phyloP scores from a whole-genome alignment of 2,797 vertebrate genomes.

The Eulemur coronatus region DNA sequence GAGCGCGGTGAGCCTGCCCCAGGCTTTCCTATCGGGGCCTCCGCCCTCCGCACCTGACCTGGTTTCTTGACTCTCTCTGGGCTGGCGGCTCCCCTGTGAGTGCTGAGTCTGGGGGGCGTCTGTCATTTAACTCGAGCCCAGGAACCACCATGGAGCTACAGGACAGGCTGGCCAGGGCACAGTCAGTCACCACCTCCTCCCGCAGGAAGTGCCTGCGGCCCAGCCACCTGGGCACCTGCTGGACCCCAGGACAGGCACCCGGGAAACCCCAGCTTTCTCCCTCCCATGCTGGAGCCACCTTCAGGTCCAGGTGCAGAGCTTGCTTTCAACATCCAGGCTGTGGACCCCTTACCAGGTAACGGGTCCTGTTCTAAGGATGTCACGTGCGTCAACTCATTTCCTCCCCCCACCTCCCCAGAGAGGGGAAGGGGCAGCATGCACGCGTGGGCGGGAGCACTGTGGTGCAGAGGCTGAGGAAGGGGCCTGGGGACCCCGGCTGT shows the following conservation, averaged over 20 bases:
- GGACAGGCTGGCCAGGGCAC: background rate
- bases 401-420: background rate
- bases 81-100: background rate
- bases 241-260: background rate
- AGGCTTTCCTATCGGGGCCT: accelerated
- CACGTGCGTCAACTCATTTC: too few relatives aligned
- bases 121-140: accelerated
- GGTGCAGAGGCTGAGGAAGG: background rate
- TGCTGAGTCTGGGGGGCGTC: background rate
- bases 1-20: accelerated
- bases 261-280: accelerated
- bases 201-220: too few relatives aligned
- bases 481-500: too few relatives aligned
- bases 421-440: accelerated
- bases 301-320: accelerated
- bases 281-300: background rate
- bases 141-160: accelerated
- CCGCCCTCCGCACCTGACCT: accelerated
- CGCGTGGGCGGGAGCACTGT: accelerated
- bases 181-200: background rate
- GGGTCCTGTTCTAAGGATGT: accelerated
- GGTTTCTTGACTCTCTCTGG: background rate
- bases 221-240: background rate
- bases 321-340: accelerated
- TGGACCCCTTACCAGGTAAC: accelerated